A percentile compares a stretch with the other conserved stretches of the same genome.
These are phyloP conservation scores for Noctua janthe DNA, from an alignment of 2,888 invertebrate genomes.

Conservation along the genomic window DNA sequence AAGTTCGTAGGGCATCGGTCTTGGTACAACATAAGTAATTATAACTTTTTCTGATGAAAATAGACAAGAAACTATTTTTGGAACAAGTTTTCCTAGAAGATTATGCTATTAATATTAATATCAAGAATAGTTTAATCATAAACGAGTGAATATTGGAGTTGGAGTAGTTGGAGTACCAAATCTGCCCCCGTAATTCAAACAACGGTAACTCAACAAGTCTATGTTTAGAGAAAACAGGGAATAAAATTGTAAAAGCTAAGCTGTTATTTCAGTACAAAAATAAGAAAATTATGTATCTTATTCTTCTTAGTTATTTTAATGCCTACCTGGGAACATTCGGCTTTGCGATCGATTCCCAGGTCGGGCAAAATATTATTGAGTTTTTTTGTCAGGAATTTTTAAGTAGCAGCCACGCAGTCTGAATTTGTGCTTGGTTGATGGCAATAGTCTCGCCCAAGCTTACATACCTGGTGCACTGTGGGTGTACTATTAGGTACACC, in stretches of 20 bases:
- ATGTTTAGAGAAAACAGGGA: not conserved
- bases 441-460: not conserved
- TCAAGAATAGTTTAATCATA: slow-evolving; percentile 17
- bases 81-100: slow-evolving; percentile 22
- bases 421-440: not conserved
- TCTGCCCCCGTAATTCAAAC: not conserved
- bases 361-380: not conserved
- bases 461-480: not conserved
- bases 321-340: not conserved
- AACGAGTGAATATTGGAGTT: slow-evolving; percentile 3
- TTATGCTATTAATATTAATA: slow-evolving; percentile 51
- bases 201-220: not conserved
- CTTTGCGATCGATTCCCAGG: not conserved
- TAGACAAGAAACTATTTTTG: slow-evolving; percentile 23
- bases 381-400: not conserved
- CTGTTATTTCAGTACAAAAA: not conserved
- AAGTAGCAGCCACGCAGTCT: not conserved
- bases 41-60: slow-evolving; percentile 52
- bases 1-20: slow-evolving; percentile 31
- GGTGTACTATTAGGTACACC: not conserved
- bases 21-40: slow-evolving; percentile 53
- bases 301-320: not conserved
- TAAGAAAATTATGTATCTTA: not conserved
- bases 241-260: too few relatives aligned
- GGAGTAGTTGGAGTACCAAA: slow-evolving; percentile 16